Base-by-base conservation (phyloP, 1,140 invertebrate species). In the Lutraria rhynchaena region DNA sequence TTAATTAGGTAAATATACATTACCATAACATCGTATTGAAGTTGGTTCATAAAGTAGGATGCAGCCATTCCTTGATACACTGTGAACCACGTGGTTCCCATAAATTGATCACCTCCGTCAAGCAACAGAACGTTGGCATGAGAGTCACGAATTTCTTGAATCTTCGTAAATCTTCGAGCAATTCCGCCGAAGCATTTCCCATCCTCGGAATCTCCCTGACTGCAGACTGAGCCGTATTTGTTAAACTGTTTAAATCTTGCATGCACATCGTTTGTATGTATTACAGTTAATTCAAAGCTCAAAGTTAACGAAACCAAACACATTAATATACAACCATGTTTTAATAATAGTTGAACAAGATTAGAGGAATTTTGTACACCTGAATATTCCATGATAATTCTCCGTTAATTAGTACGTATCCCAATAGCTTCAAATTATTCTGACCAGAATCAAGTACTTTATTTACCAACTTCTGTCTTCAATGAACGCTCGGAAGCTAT, bases 231-330 rank as follows among this genome's bases (percentile, higher is more conserved):
- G 13, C 95, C 95, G 22, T 94, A 93, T 35, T 95, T 95, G 0
- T 95, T 94, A 33, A 84, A 82, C 91, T 97, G 94, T 71, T 96
- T 96, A 89, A 97, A 97, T 33, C 96, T 94, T 0, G 96, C 94
- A 88, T 98, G 97, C 94, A 98, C 96, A 88, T 98, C 97, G 90
- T 98, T 98, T 57, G 96, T 97, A 91, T 98, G 97, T 0, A 98
- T 89, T 44, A 98, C 95, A 19, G 95, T 95, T n/a, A 97, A 60
- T 4, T 84, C 35, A 60, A 80, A 85, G 9, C 41, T n/a, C n/a
- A n/a, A n/a, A n/a, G n/a, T n/a, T n/a, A n/a, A n/a, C n/a, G n/a
- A n/a, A n/a, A n/a, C n/a, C n/a, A n/a, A n/a, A n/a, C n/a, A n/a
- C n/a, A n/a, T n/a, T n/a, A n/a, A n/a, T n/a, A n/a, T n/a, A n/a